A percentile compares a stretch with the other conserved stretches of the same genome.
These are phyloP conservation scores for Drosophila maculinotata DNA, from an alignment of 2,888 invertebrate species.

Conservation along the genomic window DNA sequence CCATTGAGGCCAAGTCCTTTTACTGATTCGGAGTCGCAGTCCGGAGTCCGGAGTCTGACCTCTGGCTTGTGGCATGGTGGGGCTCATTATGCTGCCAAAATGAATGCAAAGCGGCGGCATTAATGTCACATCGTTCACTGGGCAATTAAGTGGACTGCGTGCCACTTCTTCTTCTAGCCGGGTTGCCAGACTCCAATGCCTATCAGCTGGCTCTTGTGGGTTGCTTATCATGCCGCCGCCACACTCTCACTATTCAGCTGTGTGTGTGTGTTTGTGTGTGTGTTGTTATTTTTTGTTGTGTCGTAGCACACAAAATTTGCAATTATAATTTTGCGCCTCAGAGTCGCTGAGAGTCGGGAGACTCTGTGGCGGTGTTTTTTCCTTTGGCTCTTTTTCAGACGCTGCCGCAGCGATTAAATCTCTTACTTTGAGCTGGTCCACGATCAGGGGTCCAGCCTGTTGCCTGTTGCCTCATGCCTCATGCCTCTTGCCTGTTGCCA, in stretches of 20 bases:
- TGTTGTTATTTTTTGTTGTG: slow-evolving; percentile 24
- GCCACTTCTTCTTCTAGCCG: slow-evolving; percentile 34
- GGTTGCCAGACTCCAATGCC: slow-evolving; percentile 16
- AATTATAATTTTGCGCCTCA: slow-evolving; percentile 78
- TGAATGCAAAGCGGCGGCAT: slow-evolving; percentile 80
- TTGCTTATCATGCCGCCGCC: slow-evolving; percentile 75
- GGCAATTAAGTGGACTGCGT: slow-evolving; percentile 60
- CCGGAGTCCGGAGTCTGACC: slow-evolving; percentile 38
- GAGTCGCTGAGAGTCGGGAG: slow-evolving; percentile 47
- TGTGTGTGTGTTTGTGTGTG: slow-evolving; percentile 16
- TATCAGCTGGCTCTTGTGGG: slow-evolving; percentile 57
- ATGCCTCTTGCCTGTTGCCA: slow-evolving; percentile 42
- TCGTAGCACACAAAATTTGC: slow-evolving; percentile 65
- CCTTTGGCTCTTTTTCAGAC: slow-evolving; percentile 49
- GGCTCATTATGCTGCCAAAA: slow-evolving; percentile 71
- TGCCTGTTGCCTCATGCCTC: too few species aligned
- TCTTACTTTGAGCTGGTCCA: slow-evolving; percentile 45
- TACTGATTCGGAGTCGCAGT: too few species aligned
- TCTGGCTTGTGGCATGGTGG: slow-evolving; percentile 44
- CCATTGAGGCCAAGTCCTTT: slow-evolving; percentile 12
- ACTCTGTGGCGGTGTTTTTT: slow-evolving; percentile 69
- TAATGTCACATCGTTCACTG: slow-evolving; percentile 62
- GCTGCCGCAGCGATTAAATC: slow-evolving; percentile 66
- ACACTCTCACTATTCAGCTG: slow-evolving; percentile 70
- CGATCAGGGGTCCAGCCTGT: slow-evolving; percentile 44